phyloP scores from a whole-genome alignment of 2,113 vertebrate species.

The Calonectris borealis region DNA sequence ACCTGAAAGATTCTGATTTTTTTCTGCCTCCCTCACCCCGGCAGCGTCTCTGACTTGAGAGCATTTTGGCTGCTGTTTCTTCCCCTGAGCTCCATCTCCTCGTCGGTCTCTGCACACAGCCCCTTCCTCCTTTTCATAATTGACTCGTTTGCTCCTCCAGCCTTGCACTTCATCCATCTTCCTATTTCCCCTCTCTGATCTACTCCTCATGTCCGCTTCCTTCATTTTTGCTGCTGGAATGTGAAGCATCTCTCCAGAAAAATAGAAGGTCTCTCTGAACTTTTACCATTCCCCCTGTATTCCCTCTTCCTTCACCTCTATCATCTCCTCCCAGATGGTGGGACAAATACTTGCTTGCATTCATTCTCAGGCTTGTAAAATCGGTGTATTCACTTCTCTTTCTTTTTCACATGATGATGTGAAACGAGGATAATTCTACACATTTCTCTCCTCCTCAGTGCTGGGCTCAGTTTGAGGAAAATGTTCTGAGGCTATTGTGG shows the following conservation, averaged over 20 bases:
- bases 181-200: slow-evolving; percentile 50
- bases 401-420: not conserved
- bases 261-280: slow-evolving; percentile 19
- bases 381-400: not conserved
- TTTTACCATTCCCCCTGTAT: slow-evolving; percentile 5
- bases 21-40: not conserved
- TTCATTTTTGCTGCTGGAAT: slow-evolving; percentile 53
- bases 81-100: slow-evolving; percentile 47
- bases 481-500: not conserved
- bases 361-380: slow-evolving; percentile 24
- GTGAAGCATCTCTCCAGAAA: slow-evolving; percentile 54
- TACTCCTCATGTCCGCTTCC: slow-evolving; percentile 40
- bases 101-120: not conserved
- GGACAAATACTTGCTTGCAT: not conserved
- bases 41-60: not conserved
- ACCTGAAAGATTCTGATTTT: not conserved
- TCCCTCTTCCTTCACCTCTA: slow-evolving; percentile 17
- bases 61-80: slow-evolving; percentile 18
- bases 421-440: not conserved
- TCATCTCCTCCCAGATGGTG: slow-evolving; percentile 39
- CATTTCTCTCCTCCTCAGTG: not conserved
- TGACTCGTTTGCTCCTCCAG: slow-evolving; percentile 52
- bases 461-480: not conserved
- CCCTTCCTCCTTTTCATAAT: slow-evolving; percentile 32
- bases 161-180: slow-evolving; percentile 63